Percentiles rank a stretch among this genome's conserved stretches.
Conservation (phyloP, 1,140 invertebrate genomes). For the Cyclina sinensis region DNA sequence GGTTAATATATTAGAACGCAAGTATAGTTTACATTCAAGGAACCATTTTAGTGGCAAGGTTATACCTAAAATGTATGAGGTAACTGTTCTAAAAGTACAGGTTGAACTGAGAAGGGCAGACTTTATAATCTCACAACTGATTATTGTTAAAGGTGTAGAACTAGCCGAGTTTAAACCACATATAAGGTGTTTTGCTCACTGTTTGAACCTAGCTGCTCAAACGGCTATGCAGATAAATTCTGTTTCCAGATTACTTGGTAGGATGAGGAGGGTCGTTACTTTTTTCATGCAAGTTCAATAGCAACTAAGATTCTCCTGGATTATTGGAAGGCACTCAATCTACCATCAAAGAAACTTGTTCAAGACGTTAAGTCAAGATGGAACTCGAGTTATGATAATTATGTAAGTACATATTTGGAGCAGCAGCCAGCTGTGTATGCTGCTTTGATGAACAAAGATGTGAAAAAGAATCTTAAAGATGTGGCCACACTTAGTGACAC, state of each 20-base stretch:
- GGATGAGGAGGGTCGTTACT: too few relatives aligned
- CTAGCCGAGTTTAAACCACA: slow-evolving; percentile 44
- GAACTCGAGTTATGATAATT: slow-evolving; percentile 78
- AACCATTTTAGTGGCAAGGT: slow-evolving; percentile 70
- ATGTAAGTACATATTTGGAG: slow-evolving; percentile 64
- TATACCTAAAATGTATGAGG: slow-evolving; percentile 70
- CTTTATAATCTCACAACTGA: too few relatives aligned
- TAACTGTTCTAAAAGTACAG: too few relatives aligned
- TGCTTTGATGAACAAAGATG: too few relatives aligned
- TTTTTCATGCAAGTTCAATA: slow-evolving; percentile 65
- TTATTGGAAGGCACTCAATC: slow-evolving; percentile 64
- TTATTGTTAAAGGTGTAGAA: slow-evolving; percentile 26
- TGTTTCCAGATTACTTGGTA: slow-evolving; percentile 23
- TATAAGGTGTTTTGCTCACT: slow-evolving; percentile 67
- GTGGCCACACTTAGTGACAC: neutral
- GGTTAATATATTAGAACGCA: slow-evolving; percentile 66
- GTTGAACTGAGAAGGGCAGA: too few relatives aligned
- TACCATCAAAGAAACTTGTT: slow-evolving; percentile 71
- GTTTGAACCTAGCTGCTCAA: too few relatives aligned
- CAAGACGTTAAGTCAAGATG: slow-evolving; percentile 76
- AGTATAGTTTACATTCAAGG: slow-evolving; percentile 68
- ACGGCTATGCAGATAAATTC: slow-evolving; percentile 45
- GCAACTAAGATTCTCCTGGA: slow-evolving; percentile 53
- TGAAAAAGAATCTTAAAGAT: too few relatives aligned
- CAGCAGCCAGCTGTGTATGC: neutral